Percentiles rank a stretch among this genome's conserved stretches.
Evolutionary conservation across 37 sponge, comb jelly and placozoan genomes (phyloP).

Genomic region (Halisarca cf. caerulea): DNA sequence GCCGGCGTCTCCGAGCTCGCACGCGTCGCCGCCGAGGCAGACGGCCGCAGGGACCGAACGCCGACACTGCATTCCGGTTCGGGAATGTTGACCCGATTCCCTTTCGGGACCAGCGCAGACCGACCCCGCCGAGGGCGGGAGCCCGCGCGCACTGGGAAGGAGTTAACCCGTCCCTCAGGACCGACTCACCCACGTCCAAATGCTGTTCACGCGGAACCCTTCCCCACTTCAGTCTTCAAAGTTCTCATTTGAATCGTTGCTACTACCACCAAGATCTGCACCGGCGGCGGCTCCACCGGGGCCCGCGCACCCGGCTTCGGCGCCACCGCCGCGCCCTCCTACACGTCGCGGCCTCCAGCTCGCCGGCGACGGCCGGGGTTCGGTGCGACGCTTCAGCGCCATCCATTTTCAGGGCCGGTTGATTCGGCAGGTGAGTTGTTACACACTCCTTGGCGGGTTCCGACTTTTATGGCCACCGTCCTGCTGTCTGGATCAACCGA

Average conservation of each 20-base stretch:
- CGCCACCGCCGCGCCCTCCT: too few relatives aligned
- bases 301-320: background rate
- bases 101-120: slow-evolving; percentile 47
- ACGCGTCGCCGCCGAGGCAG: slow-evolving; percentile 32
- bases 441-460: slow-evolving; percentile 69
- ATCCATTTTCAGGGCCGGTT: slow-evolving; percentile 68
- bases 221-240: slow-evolving; percentile 68
- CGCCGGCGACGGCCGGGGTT: background rate
- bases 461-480: slow-evolving; percentile 71
- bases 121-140: background rate
- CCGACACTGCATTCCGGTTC: slow-evolving; percentile 54
- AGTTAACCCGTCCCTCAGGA: slow-evolving; percentile 65
- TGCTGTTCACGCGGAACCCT: slow-evolving; percentile 68
- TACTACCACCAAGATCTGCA: slow-evolving; percentile 76
- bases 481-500: slow-evolving; percentile 73
- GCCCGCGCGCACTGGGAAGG: slow-evolving; percentile 20
- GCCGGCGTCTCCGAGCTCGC: slow-evolving; percentile 47
- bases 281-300: slow-evolving; percentile 59
- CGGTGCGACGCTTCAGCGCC: slow-evolving; percentile 64
- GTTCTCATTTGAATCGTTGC: slow-evolving; percentile 78
- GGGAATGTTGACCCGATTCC: slow-evolving; percentile 77
- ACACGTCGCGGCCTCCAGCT: too few relatives aligned
- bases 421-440: slow-evolving; percentile 74
- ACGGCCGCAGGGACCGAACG: background rate
- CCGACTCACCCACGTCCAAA: slow-evolving; percentile 71